Conservation (phyloP, 30 jellyfish, hydroid and myxozoan genomes). For the Kudoa iwatai region DNA sequence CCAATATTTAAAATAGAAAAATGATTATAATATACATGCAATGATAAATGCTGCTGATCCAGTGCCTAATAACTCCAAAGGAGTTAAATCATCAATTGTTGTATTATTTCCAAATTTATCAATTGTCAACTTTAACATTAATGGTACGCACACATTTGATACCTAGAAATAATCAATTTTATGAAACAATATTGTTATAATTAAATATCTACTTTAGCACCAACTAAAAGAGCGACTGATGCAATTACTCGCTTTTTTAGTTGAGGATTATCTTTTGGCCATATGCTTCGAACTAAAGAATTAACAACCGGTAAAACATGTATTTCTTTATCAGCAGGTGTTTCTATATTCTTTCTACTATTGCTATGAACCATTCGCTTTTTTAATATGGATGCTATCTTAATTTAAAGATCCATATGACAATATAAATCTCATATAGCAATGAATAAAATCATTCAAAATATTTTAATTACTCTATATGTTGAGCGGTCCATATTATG, state of each 20-base stretch:
- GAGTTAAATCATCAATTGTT: conserved; percentile 24
- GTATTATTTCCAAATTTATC: conserved; percentile 27
- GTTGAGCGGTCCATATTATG: no score
- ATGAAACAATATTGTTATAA: neutral
- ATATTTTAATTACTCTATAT: no score
- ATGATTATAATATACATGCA: conserved; percentile 16
- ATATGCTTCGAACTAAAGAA: conserved; percentile 21
- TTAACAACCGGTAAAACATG: conserved; percentile 18
- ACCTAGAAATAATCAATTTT: conserved; percentile 5
- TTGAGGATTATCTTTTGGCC: conserved; percentile 76
- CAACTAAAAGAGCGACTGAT: conserved; percentile 26
- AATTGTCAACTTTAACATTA: conserved; percentile 24
- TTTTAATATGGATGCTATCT: no score
- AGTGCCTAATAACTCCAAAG: conserved; percentile 27
- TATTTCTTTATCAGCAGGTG: conserved; percentile 9
- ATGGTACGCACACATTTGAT: conserved; percentile 71
- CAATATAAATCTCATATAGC: no score
- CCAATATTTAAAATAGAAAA: neutral
- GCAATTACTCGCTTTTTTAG: conserved; percentile 50
- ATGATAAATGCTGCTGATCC: conserved; percentile 20
- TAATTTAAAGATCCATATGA: no score
- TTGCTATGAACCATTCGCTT: no score
- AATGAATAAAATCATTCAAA: no score
- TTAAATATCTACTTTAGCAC: conserved; percentile 23
- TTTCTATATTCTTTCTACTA: no score